phyloP scores from a whole-genome alignment of 2,888 invertebrate species.

The Lasioglossum malachurum region DNA sequence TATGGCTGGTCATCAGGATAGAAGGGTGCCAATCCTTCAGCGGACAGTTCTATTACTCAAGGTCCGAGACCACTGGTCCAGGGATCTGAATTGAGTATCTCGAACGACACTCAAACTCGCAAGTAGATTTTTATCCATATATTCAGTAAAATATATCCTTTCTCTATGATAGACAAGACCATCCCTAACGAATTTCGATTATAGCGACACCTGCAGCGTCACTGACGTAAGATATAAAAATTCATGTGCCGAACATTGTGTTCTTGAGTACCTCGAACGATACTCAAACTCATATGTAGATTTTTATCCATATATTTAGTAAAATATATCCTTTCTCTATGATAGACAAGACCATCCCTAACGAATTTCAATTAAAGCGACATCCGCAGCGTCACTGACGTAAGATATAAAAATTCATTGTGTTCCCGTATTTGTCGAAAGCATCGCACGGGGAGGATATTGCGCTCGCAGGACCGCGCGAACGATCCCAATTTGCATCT shows the following conservation, averaged over 20 bases:
- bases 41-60: constrained; percentile 14
- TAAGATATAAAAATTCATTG: neutral
- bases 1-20: neutral
- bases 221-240: neutral
- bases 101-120: neutral
- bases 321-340: neutral
- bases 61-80: neutral
- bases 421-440: neutral
- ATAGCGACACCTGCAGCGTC: neutral
- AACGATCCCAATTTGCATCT: constrained; percentile 26
- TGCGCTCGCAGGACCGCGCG: neutral
- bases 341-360: neutral
- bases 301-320: neutral
- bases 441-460: neutral
- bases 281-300: neutral
- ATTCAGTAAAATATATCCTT: neutral
- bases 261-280: neutral
- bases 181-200: neutral
- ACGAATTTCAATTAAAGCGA: neutral
- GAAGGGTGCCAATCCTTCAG: constrained; percentile 26
- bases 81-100: too few relatives aligned
- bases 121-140: neutral
- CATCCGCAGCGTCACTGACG: neutral
- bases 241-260: neutral
- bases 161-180: neutral